Evolutionary conservation across 2,113 vertebrate genomes (phyloP), one percentile per base, ranked within the genome.

Genomic region (Mesembrinibis cayennensis): DNA sequence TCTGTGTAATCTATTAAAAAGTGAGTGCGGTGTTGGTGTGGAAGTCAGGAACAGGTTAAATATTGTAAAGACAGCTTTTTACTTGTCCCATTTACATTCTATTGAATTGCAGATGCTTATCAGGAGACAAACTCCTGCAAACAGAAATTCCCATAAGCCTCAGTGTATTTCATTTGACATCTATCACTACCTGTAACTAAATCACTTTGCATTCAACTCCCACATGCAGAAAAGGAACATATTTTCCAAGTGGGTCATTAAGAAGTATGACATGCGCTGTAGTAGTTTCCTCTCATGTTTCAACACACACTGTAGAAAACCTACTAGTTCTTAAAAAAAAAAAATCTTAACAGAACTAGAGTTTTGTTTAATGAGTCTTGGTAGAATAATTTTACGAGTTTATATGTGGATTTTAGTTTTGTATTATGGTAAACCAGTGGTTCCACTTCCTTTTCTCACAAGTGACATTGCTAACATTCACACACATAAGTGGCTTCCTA

Each of bases 211-310:
- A 58, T 74, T 92, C 61, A 50, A 90, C 83, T 95, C 92, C 96
- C 73, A 90, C 73, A 61, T 94, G 67, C 74, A 96, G 94, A 94
- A 95, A 94, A 83, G 82, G 70, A 96, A 95, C 47, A 15, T 29
- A 71, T 94, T 96, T 95, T 98, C 92, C 89, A 94, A 84, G 91
- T 58, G 85, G 87, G 81, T 95, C 88, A 93, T 96, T 97, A 95
- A 95, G 78, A 87, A 94, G 58, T 34, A 72, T 49, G 94, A 90
- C 90, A 96, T 49, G 74, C 88, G 78, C 89, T 89, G 81, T 36
- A 97, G 52, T 14, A 78, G 92, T 80, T 87, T 95, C 94, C 79
- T 90, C 70, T 91, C 70, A 56, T 70, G 59, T 89, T 95, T 95
- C 80, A 97, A 95, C 93, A 94, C 87, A 83, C 92, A 96, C 58